Base-by-base conservation (phyloP, 2,888 invertebrate species). In the Phania funesta region DNA sequence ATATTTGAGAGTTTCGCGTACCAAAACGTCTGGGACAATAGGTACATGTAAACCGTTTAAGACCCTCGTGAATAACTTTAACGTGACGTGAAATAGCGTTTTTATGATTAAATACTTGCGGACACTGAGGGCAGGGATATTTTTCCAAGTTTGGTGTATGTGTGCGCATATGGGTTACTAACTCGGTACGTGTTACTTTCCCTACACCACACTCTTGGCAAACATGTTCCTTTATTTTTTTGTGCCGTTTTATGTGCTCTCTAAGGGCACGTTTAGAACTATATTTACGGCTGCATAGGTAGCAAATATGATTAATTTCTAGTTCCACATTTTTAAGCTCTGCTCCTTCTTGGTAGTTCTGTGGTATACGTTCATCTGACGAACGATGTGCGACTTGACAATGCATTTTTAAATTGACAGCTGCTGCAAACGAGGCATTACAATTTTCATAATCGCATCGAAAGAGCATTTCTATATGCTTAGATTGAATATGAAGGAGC, bases 21-120 rank as follows among this genome's bases (percentile, higher is more conserved):
- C 88, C 89, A 70, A 90, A 90, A 8, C 86, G 84, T 68, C 88
- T 89, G 3, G 87, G 84, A 52, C 90, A 90, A 67, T 86, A 86
- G 0, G 75, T 83, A 64, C 90, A 90, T 18, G 84, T 84, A 60
- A 86, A 90, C 0, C 88, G 86, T 8, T 87, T 86, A 58, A 89
- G 87, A 0, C 90, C 90, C 75, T 89, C 88, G 52, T 90, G 90
- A 0, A 90, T 87, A 2, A 88, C 89, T 1, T 88, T 88, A 7
- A 89, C 87, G 71, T 84, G 86, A 24, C 87, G 74, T 48, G 85
- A 67, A 52, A 89, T 89, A 13, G 89, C 89, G 74, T 88, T 88
- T 70, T 89, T 88, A 65, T 88, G 89, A 18, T 88, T 89, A 41
- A 90, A 90, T 16, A 88, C 86, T 80, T 88, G 88, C 1, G 88